phyloP scores from a whole-genome alignment of 2,113 vertebrate genomes.

The Edolisoma coerulescens region DNA sequence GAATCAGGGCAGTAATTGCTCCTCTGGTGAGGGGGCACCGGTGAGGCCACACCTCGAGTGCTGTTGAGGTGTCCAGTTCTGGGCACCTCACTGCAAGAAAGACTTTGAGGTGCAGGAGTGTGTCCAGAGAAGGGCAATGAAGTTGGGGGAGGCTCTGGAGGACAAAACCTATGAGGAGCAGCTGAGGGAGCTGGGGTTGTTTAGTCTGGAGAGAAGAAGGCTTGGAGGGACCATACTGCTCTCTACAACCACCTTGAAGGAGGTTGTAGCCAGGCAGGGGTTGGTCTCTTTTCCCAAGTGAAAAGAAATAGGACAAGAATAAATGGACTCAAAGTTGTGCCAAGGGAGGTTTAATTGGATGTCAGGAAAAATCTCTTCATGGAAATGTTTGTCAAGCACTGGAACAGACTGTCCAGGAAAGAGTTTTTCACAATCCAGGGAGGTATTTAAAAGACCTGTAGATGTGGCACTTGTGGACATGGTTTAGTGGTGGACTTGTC shows the following conservation, averaged over 20 bases:
- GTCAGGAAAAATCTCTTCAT: background rate
- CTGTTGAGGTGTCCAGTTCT: background rate
- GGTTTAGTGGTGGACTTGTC: background rate
- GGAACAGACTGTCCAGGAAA: background rate
- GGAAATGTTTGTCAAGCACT: background rate
- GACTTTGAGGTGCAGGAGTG: rapidly evolving
- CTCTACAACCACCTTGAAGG: background rate
- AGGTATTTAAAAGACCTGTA: background rate
- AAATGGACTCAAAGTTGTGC: too few relatives aligned
- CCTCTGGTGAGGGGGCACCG: background rate
- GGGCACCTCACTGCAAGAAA: background rate
- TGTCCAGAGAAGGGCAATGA: background rate
- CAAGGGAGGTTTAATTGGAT: background rate
- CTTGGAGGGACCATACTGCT: background rate
- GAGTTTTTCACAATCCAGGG: background rate
- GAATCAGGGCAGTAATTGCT: background rate
- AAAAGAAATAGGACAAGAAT: background rate
- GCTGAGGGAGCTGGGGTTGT: background rate
- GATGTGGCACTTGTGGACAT: background rate
- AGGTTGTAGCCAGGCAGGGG: too few relatives aligned
- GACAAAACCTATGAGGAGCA: background rate
- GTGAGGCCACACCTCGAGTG: background rate
- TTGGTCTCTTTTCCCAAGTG: background rate
- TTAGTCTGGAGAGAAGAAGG: background rate
- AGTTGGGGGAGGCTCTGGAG: background rate